Percentiles rank a stretch among this genome's conserved stretches.
Evolutionary conservation across 2,113 vertebrate genomes (phyloP).

Genomic region (Ariopsis seemanni): DNA sequence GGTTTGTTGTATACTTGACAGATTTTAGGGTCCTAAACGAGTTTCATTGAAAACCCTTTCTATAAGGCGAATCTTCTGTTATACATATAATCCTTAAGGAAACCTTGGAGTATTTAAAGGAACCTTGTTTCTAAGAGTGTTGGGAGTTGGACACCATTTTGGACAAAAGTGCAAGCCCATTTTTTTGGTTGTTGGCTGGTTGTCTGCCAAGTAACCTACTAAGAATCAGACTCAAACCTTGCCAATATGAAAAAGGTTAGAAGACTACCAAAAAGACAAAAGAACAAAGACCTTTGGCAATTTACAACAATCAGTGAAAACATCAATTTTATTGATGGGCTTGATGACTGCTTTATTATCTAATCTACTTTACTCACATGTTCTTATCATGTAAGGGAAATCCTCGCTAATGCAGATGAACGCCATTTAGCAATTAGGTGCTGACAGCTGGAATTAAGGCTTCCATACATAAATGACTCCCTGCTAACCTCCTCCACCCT

Average conservation of each 20-base stretch:
- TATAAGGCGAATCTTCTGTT: not conserved
- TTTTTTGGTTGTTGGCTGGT: not conserved
- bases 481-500: not conserved
- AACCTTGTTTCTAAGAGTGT: not conserved
- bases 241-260: not conserved
- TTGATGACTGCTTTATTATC: not conserved
- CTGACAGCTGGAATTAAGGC: constrained; percentile 55
- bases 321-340: not conserved
- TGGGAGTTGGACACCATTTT: not conserved
- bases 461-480: constrained; percentile 52
- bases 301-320: not conserved
- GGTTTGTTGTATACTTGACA: not conserved
- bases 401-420: constrained; percentile 27
- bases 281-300: not conserved
- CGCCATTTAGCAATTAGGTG: constrained; percentile 32
- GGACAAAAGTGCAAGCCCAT: not conserved
- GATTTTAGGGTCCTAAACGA: too few species aligned
- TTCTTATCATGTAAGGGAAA: constrained; percentile 23
- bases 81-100: not conserved
- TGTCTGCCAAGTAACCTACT: not conserved
- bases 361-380: not conserved
- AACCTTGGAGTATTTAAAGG: not conserved
- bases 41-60: not conserved
- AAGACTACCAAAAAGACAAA: not conserved
- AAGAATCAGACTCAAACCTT: not conserved